Percentiles rank a stretch among this genome's conserved stretches.
phyloP scores from a whole-genome alignment of 2,888 invertebrate genomes.

The Empis stercorea region DNA sequence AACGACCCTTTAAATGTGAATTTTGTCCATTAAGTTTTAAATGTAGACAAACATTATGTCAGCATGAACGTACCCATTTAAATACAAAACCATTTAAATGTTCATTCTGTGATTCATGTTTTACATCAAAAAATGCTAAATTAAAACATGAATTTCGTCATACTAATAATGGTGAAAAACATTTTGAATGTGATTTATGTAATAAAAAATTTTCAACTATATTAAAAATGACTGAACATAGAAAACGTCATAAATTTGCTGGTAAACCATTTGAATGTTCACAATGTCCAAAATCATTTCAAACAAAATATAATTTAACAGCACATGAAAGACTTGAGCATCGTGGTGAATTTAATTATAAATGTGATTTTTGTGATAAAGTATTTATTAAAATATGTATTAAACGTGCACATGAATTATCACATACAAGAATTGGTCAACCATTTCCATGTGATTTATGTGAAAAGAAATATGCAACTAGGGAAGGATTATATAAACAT shows the following conservation, averaged over 20 bases:
- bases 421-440: neutral
- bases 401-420: neutral
- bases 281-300: neutral
- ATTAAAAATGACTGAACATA: neutral
- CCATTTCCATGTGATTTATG: constrained; percentile 1
- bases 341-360: constrained; percentile 1
- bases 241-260: neutral
- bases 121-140: neutral
- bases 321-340: neutral
- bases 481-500: neutral
- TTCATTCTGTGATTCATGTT: neutral
- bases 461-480: neutral
- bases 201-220: neutral
- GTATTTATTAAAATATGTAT: neutral
- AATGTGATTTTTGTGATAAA: neutral
- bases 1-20: neutral
- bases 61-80: neutral
- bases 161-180: neutral
- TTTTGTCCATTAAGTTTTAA: neutral
- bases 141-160: neutral
- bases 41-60: neutral
- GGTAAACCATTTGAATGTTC: neutral
- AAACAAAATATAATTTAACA: neutral
- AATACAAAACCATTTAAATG: neutral
- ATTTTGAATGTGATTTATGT: neutral